Evolutionary conservation across 2,113 vertebrate species (phyloP).

Genomic region (Pogona vitticeps): DNA sequence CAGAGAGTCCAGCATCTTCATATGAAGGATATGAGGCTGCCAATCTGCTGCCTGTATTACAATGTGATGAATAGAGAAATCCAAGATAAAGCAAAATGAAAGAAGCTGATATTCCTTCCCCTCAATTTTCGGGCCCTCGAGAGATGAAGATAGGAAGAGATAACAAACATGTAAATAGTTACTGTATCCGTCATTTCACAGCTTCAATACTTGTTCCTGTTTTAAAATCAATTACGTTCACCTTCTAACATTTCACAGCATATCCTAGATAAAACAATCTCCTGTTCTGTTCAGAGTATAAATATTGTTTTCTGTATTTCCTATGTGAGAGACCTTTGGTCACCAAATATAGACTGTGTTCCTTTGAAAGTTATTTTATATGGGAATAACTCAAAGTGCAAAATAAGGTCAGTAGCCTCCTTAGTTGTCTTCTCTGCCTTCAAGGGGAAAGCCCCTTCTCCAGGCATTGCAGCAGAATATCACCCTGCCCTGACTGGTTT

Average conservation of each 20-base stretch:
- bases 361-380: no score
- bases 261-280: background rate
- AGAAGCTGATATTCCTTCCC: background rate
- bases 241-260: background rate
- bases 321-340: rapidly evolving
- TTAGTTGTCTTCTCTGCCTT: no score
- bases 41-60: background rate
- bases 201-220: background rate
- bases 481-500: no score
- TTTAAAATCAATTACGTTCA: background rate
- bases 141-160: background rate
- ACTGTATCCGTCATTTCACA: background rate
- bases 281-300: background rate
- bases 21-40: background rate
- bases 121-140: background rate
- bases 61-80: background rate
- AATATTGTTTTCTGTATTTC: background rate
- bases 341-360: background rate
- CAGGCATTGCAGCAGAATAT: no score
- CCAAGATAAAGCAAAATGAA: background rate
- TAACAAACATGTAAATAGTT: background rate
- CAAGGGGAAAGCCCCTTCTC: no score
- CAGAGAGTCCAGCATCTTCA: background rate
- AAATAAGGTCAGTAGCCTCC: no score
- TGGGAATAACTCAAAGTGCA: no score